Evolutionary conservation across 2,113 vertebrate species (phyloP).

Genomic region (Dolichallabes microphthalmus): DNA sequence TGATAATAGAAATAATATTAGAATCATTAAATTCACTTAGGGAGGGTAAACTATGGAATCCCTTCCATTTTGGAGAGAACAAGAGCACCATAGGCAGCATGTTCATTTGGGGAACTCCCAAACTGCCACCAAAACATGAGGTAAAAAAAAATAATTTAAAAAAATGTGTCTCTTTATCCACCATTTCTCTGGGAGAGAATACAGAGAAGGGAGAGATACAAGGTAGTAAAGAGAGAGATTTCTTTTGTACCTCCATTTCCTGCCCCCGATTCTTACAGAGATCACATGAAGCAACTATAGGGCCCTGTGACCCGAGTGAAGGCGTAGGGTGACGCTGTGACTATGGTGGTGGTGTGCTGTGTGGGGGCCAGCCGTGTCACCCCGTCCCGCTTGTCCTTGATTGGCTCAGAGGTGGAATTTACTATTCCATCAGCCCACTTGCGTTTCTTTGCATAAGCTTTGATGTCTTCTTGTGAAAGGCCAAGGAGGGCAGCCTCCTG

Average conservation of each 20-base stretch:
- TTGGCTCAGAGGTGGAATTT: conserved; percentile 76
- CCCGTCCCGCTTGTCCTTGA: conserved; percentile 73
- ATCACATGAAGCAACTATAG: conserved; percentile 94
- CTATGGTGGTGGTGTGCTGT: conserved; percentile 83
- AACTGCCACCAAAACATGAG: conserved; percentile 80
- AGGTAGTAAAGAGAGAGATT: conserved; percentile 11
- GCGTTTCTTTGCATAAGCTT: conserved; percentile 89
- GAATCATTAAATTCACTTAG: conserved; percentile 79
- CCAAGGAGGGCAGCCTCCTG: conserved; percentile 90
- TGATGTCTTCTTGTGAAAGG: conserved; percentile 85
- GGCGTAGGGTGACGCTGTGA: conserved; percentile 94
- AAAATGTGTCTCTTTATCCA: conserved; percentile 51
- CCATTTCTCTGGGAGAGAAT: conserved; percentile 43
- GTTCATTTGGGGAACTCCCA: conserved; percentile 64
- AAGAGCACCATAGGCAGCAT: conserved; percentile 79
- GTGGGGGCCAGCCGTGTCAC: conserved; percentile 85
- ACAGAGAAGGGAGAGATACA: conserved; percentile 36
- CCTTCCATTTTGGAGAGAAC: conserved; percentile 70
- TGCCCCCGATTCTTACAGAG: conserved; percentile 44
- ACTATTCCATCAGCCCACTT: conserved; percentile 81
- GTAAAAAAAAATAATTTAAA: conserved; percentile 73
- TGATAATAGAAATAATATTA: conserved; percentile 77
- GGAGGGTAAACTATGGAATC: conserved; percentile 75
- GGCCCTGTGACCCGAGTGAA: conserved; percentile 96
- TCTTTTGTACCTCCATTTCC: conserved; percentile 24